Evolutionary conservation across 2,113 vertebrate genomes (phyloP).

Genomic region (Coryphaenoides rupestris): DNA sequence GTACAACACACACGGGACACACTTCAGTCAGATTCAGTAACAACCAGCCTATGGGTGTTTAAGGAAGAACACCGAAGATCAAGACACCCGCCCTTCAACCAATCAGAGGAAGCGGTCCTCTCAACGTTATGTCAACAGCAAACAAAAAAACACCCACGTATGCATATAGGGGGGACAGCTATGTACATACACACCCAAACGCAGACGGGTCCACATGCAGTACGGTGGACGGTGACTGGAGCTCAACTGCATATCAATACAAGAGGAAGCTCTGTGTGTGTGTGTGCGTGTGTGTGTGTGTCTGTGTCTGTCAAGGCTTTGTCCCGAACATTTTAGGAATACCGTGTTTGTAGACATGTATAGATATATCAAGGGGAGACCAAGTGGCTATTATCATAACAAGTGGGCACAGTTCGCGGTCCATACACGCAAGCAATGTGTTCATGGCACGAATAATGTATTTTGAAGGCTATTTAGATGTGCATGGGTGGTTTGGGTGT

Average conservation of each 20-base stretch:
- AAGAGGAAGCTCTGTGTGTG: background rate
- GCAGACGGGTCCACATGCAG: slow-evolving; percentile 3
- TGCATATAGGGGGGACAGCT: background rate
- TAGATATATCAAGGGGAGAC: background rate
- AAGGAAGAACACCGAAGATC: background rate
- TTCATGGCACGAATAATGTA: background rate
- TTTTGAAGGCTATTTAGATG: background rate
- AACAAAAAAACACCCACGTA: background rate
- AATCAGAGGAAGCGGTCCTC: background rate
- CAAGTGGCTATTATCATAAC: background rate
- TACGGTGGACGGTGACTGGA: background rate
- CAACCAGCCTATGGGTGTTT: too few species aligned
- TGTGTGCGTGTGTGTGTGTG: background rate
- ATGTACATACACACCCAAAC: slow-evolving; percentile 1
- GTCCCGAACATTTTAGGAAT: background rate
- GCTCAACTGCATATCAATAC: background rate
- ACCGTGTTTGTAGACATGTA: too few species aligned
- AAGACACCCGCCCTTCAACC: background rate
- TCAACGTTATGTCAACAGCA: slow-evolving; percentile 29
- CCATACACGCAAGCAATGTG: background rate
- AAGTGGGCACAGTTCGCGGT: background rate
- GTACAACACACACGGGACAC: too few species aligned
- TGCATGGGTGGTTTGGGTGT: background rate
- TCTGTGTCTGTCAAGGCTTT: background rate
- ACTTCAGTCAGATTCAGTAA: too few species aligned